These are phyloP conservation scores for Uropetala carovei DNA, from an alignment of 2,888 invertebrate species.

Conservation along the genomic window DNA sequence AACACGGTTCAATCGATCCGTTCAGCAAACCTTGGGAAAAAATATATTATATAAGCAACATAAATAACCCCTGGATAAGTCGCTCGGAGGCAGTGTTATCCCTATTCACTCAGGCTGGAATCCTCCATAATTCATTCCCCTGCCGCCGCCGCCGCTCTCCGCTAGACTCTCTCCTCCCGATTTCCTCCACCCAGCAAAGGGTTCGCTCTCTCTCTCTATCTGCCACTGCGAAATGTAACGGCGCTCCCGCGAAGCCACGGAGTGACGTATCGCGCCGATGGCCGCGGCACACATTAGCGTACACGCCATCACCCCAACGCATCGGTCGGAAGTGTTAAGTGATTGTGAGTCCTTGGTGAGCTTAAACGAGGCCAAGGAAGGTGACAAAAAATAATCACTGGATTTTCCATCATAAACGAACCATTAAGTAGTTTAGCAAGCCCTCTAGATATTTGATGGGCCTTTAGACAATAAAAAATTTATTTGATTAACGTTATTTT, in stretches of 20 bases:
- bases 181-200: background rate
- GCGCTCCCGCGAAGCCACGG: background rate
- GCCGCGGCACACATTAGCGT: background rate
- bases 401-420: background rate
- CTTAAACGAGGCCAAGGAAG: background rate
- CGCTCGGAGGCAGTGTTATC: background rate
- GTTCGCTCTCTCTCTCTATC: background rate
- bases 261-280: background rate
- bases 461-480: too few species aligned
- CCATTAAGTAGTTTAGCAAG: too few species aligned
- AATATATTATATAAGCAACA: too few species aligned
- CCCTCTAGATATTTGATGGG: too few species aligned
- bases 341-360: background rate
- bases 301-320: background rate
- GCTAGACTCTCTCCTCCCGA: background rate
- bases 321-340: background rate
- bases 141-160: too few species aligned
- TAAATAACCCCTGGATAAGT: background rate
- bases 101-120: background rate
- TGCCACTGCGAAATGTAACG: constrained; percentile 10
- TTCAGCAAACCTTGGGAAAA: too few species aligned
- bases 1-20: too few species aligned
- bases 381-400: background rate
- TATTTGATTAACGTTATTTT: too few species aligned
- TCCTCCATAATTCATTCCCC: background rate